Evolutionary conservation across 2,888 invertebrate species (phyloP).

Genomic region (Lepidochrysops patricia): DNA sequence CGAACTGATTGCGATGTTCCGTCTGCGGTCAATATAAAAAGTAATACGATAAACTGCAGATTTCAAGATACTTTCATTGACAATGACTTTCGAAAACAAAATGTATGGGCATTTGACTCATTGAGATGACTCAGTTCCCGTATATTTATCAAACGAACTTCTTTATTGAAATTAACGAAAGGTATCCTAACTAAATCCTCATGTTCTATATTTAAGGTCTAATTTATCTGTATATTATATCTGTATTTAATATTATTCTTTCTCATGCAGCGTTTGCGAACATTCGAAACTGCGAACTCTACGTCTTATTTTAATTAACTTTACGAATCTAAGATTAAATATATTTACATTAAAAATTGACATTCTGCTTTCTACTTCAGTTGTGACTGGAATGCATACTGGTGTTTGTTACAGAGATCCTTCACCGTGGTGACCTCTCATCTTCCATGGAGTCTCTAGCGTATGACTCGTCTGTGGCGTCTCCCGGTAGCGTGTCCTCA

Average conservation of each 20-base stretch:
- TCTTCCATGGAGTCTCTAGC: constrained; percentile 86
- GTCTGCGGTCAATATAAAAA: neutral
- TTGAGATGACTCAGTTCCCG: too few relatives aligned
- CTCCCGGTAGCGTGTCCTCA: constrained; percentile 77
- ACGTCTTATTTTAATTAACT: neutral
- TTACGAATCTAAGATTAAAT: too few relatives aligned
- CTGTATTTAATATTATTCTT: neutral
- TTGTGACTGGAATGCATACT: neutral
- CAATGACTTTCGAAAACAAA: too few relatives aligned
- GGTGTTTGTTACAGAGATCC: constrained; percentile 75
- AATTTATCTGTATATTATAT: neutral
- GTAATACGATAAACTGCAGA: neutral
- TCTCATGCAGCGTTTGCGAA: neutral
- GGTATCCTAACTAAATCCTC: too few relatives aligned
- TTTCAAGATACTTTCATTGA: too few relatives aligned
- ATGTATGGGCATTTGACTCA: too few relatives aligned
- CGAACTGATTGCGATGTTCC: constrained; percentile 9
- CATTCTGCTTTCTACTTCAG: neutral
- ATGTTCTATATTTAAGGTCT: neutral
- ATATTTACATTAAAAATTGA: too few relatives aligned
- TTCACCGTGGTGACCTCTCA: constrained; percentile 82
- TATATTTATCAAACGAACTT: too few relatives aligned
- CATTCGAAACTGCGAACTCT: neutral
- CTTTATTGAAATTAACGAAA: too few relatives aligned
- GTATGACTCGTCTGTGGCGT: constrained; percentile 82